Base-by-base conservation (phyloP, 2,113 vertebrate genomes). In the Saccopteryx leptura region DNA sequence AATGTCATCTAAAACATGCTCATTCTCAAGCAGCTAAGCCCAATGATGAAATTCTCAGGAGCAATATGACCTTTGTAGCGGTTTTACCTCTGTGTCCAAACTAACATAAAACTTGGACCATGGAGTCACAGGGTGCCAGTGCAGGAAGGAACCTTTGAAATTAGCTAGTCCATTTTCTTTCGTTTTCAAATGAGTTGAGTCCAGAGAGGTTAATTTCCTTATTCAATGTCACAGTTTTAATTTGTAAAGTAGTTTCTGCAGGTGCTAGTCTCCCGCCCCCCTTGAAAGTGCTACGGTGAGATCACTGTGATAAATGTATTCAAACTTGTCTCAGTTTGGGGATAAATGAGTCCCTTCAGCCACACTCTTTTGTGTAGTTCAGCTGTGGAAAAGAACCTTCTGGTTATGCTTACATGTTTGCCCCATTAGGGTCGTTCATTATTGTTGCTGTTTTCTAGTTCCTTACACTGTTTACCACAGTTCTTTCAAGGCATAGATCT, bases 371-470 rank as follows among this genome's bases (percentile, higher is more conserved):
- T 23, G 46, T 0, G 2, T 48, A 21, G n/a, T 69, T 76, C 68
- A 52, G 33, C 21, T 78, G 24, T 8, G n/a, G 88, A 86, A 78
- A 81, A 65, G 63, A 92, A 88, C 76, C 23, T 89, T 84, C 66
- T 28, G 39, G 39, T 21, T n/a, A 28, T 14, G 26, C 17, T 88
- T 63, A 31, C n/a, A 4, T 31, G 46, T 60, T 52, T 9, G 18
- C 3, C 58, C 46, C 17, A 9, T 23, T 5, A 1, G 7, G 24
- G 26, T 10, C 17, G 33, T 72, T 12, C 15, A 50, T 69, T 12
- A 11, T 2, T 80, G 8, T 24, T 11, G 65, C 15, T 52, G 48
- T 28, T 72, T 79, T 76, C 48, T n/a, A 6, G 60, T 91, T 89
- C 11, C 92, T 92, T n/a, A 23, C 28, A 14, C 15, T 31, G 46